phyloP scores from a whole-genome alignment of 2,888 invertebrate genomes.

The Oxytorus armatus region DNA sequence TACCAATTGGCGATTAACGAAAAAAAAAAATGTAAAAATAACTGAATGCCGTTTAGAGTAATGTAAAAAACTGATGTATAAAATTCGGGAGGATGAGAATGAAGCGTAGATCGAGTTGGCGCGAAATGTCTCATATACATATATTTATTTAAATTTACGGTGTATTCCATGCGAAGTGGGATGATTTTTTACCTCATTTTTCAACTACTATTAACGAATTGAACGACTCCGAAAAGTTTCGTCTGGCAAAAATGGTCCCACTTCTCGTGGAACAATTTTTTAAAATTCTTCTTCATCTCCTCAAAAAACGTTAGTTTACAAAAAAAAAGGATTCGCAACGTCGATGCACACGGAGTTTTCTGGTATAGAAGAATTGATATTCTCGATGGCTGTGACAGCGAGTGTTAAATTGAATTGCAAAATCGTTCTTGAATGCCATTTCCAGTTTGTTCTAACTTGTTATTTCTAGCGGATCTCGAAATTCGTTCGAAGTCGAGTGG shows the following conservation, averaged over 20 bases:
- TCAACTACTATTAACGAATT: background rate
- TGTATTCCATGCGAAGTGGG: background rate
- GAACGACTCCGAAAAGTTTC: background rate
- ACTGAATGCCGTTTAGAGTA: background rate
- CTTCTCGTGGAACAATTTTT: background rate
- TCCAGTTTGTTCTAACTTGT: slow-evolving; percentile 20
- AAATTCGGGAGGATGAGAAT: background rate
- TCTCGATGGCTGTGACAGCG: background rate
- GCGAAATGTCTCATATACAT: slow-evolving; percentile 10
- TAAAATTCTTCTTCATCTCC: slow-evolving; percentile 53
- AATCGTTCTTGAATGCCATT: background rate
- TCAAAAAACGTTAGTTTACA: slow-evolving; percentile 64
- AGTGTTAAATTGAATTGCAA: slow-evolving; percentile 5
- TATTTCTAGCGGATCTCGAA: slow-evolving; percentile 6
- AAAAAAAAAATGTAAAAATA: background rate
- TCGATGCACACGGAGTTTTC: slow-evolving; percentile 22
- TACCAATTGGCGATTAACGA: background rate
- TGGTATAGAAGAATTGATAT: slow-evolving; percentile 9
- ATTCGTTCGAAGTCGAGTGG: too few relatives aligned
- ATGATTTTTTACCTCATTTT: background rate
- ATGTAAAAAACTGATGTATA: too few relatives aligned
- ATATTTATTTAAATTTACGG: background rate
- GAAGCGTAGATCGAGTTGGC: slow-evolving; percentile 2
- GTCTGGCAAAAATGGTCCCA: background rate
- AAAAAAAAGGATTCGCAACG: slow-evolving; percentile 37